Conservation (phyloP, 2,113 vertebrate species). For the Camelus dromedarius region DNA sequence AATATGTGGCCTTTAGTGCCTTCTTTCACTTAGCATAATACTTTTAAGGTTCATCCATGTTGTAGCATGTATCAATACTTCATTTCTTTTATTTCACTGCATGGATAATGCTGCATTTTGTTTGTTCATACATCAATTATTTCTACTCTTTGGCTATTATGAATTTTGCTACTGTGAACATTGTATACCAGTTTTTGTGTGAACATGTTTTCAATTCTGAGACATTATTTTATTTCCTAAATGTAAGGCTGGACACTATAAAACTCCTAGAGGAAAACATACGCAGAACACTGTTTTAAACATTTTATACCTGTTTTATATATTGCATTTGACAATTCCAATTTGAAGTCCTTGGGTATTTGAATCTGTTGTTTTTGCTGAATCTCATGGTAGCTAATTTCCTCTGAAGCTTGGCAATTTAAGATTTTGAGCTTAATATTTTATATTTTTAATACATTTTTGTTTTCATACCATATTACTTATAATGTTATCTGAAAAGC, state of each 20-base stretch:
- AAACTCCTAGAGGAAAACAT: too few relatives aligned
- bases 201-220: background rate
- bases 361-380: background rate
- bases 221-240: background rate
- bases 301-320: background rate
- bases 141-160: background rate
- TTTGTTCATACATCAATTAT: background rate
- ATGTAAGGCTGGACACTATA: too few relatives aligned
- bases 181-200: conserved; percentile 3
- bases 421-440: conserved; percentile 20
- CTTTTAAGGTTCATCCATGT: background rate
- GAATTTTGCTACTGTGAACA: background rate
- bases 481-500: conserved; percentile 14
- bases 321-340: conserved; percentile 18
- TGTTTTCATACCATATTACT: background rate
- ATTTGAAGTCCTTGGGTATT: background rate
- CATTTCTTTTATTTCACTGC: background rate
- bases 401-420: background rate
- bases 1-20: background rate
- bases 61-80: background rate
- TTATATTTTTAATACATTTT: background rate
- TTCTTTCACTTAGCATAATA: background rate
- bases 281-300: background rate
- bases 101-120: background rate
- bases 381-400: background rate